Percentiles rank a stretch among this genome's conserved stretches.
Evolutionary conservation across 2,113 vertebrate genomes (phyloP).

Genomic region (Syngnathoides biaculeatus): DNA sequence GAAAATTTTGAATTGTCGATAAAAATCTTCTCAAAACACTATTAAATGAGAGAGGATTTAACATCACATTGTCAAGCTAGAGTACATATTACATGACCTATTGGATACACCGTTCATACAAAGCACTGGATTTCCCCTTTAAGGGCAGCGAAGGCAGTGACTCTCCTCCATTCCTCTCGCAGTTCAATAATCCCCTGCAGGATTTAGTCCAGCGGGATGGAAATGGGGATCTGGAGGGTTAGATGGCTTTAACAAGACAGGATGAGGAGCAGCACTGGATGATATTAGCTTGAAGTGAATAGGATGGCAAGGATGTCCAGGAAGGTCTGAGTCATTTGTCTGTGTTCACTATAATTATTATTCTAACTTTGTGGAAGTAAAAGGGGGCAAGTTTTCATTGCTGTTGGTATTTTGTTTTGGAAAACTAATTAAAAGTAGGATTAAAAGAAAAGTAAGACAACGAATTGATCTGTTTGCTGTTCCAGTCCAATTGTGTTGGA

Average conservation of each 20-base stretch:
- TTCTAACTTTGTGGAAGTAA: not conserved
- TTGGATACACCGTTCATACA: no score
- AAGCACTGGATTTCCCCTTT: no score
- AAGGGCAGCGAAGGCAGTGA: slow-evolving; percentile 25
- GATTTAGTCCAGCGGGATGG: slow-evolving; percentile 33
- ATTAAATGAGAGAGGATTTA: no score
- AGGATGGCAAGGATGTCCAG: not conserved
- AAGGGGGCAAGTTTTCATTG: not conserved
- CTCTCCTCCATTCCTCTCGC: slow-evolving; percentile 26
- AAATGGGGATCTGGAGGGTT: slow-evolving; percentile 26
- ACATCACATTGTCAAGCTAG: no score
- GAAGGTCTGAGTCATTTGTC: not conserved
- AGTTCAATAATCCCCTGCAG: slow-evolving; percentile 25
- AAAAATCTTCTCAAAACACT: no score
- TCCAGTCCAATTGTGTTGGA: not conserved
- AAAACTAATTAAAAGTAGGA: not conserved
- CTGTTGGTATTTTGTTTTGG: not conserved
- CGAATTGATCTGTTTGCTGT: not conserved
- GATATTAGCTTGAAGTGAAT: not conserved
- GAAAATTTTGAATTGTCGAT: no score
- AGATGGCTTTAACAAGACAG: slow-evolving; percentile 45
- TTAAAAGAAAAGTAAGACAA: not conserved
- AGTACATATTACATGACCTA: no score
- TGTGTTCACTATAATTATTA: not conserved
- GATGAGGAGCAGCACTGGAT: slow-evolving; percentile 21